These are phyloP conservation scores for Protaetia brevitarsis DNA, from an alignment of 1,140 invertebrate species.

Conservation along the genomic window DNA sequence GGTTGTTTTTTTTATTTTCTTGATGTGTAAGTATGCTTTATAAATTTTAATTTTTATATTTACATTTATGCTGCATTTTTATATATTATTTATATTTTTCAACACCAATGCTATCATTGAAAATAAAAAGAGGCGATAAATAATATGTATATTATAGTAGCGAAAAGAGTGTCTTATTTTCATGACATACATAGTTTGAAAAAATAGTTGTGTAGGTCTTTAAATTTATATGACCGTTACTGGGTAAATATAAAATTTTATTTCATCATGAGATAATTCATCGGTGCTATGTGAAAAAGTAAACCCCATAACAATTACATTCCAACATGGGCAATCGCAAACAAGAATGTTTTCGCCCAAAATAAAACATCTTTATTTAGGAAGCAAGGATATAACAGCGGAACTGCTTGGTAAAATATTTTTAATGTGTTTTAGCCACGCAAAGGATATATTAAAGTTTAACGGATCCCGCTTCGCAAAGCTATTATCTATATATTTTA, in stretches of 20 bases:
- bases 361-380: slow-evolving; percentile 10
- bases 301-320: not conserved
- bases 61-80: too few species aligned
- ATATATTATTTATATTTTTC: too few species aligned
- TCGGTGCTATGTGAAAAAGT: not conserved
- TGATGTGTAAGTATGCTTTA: too few species aligned
- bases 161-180: too few species aligned
- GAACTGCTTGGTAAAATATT: not conserved
- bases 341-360: not conserved
- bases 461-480: not conserved
- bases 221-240: not conserved
- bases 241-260: not conserved
- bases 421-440: slow-evolving; percentile 4
- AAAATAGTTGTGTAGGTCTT: too few species aligned
- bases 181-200: too few species aligned
- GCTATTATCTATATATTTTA: slow-evolving; percentile 9
- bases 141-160: too few species aligned
- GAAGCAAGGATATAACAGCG: not conserved
- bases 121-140: too few species aligned
- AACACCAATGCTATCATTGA: too few species aligned
- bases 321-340: not conserved
- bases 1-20: too few species aligned
- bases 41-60: too few species aligned
- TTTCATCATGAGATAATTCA: not conserved
- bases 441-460: slow-evolving; percentile 14